phyloP scores from a whole-genome alignment of 37 sponge, comb jelly and placozoan genomes.

The Chondrosia reniformis region DNA sequence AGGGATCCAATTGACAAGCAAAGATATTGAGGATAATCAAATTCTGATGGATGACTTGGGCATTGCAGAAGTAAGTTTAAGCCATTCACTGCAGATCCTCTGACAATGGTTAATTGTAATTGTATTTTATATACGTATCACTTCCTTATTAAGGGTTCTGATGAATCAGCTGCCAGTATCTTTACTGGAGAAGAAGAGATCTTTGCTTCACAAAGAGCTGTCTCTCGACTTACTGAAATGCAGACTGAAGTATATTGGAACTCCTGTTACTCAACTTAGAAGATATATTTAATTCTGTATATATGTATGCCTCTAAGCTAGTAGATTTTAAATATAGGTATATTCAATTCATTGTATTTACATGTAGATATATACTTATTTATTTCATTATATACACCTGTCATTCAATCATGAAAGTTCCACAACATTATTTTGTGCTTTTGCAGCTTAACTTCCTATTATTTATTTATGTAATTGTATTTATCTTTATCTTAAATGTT shows the following conservation, averaged over 20 bases:
- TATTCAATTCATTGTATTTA: no score
- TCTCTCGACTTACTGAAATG: slow-evolving; percentile 85
- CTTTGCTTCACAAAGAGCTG: slow-evolving; percentile 70
- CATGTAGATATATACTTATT: no score
- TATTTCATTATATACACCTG: no score
- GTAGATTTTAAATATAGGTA: no score
- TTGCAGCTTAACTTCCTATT: no score
- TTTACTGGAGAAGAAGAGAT: slow-evolving; percentile 94
- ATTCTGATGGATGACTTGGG: slow-evolving; percentile 56
- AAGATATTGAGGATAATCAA: slow-evolving; percentile 22
- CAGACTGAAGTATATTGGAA: slow-evolving; percentile 75
- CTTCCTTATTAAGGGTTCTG: not conserved
- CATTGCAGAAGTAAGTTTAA: slow-evolving; percentile 36
- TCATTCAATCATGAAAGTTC: no score
- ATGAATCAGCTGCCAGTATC: slow-evolving; percentile 57
- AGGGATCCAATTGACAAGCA: not conserved
- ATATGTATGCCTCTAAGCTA: no score
- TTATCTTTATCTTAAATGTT: no score
- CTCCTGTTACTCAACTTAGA: no score
- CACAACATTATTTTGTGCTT: no score
- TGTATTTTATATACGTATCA: slow-evolving; percentile 19
- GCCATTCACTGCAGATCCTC: not conserved
- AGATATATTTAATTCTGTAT: no score
- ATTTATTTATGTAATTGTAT: no score
- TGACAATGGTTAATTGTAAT: not conserved